Evolutionary conservation across 2,113 vertebrate genomes (phyloP).

Genomic region (Acanthochromis polyacanthus): DNA sequence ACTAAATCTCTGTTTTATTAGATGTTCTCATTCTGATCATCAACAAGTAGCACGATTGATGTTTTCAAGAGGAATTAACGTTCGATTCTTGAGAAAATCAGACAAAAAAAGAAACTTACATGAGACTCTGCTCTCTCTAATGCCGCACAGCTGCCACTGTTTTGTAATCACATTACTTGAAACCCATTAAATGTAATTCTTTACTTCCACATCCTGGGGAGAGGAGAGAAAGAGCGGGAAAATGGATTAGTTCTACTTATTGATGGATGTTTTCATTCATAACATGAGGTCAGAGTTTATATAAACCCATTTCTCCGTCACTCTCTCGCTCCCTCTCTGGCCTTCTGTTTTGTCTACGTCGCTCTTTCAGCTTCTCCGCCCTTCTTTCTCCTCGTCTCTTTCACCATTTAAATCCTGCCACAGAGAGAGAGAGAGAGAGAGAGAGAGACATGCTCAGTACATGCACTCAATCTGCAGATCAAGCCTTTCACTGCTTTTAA

Average conservation of each 20-base stretch:
- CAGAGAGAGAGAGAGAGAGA: too few species aligned
- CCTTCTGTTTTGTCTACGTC: conserved; percentile 22
- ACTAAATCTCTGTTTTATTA: background rate
- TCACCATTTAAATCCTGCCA: conserved; percentile 24
- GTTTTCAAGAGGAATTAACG: background rate
- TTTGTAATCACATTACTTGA: conserved; percentile 75
- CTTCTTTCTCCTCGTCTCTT: conserved; percentile 33
- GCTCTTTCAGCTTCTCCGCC: conserved; percentile 15
- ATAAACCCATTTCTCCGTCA: conserved; percentile 61
- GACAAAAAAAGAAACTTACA: conserved; percentile 20
- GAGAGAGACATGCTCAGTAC: conserved; percentile 28
- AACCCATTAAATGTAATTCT: conserved; percentile 68
- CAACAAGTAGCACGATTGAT: conserved; percentile 3
- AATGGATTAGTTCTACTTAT: conserved; percentile 77
- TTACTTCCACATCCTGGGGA: conserved; percentile 53
- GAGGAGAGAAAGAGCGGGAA: conserved; percentile 48
- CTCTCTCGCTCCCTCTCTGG: conserved; percentile 1
- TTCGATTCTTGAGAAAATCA: background rate
- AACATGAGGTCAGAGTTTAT: conserved; percentile 75
- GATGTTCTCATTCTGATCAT: background rate
- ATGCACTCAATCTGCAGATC: conserved; percentile 57
- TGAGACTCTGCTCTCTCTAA: conserved; percentile 51
- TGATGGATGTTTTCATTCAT: conserved; percentile 80
- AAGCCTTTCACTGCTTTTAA: conserved; percentile 70
- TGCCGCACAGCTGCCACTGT: conserved; percentile 57